These are phyloP conservation scores for Eupithecia tripunctaria DNA, from an alignment of 2,888 invertebrate genomes.

Conservation along the genomic window DNA sequence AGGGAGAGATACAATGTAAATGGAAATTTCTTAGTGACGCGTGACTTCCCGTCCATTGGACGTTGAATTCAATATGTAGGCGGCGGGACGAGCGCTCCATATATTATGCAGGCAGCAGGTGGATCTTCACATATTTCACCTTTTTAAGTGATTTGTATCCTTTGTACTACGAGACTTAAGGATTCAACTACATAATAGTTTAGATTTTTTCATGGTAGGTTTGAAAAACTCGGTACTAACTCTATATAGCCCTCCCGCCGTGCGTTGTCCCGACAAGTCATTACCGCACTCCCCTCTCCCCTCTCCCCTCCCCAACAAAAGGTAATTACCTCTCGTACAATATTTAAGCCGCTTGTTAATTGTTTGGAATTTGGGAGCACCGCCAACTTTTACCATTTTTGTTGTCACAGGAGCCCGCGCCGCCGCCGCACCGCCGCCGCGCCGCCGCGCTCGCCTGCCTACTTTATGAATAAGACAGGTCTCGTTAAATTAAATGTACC, in stretches of 20 bases:
- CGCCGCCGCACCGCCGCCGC: too few species aligned
- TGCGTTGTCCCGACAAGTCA: not conserved
- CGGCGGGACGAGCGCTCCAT: not conserved
- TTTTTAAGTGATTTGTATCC: not conserved
- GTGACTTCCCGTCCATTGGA: slow-evolving; percentile 7
- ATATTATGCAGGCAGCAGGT: not conserved
- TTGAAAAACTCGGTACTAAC: too few species aligned
- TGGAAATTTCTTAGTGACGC: slow-evolving; percentile 15
- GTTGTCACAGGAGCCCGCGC: not conserved
- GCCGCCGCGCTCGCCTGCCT: not conserved
- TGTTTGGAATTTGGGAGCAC: slow-evolving; percentile 20
- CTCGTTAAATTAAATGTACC: not conserved
- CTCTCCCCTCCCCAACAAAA: not conserved
- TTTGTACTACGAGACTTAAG: too few species aligned
- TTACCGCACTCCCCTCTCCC: not conserved
- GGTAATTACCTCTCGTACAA: slow-evolving; percentile 20
- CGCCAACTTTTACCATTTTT: slow-evolving; percentile 25
- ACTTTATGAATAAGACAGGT: too few species aligned
- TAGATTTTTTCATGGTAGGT: too few species aligned
- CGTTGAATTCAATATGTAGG: not conserved
- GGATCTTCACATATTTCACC: not conserved
- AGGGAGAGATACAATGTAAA: slow-evolving; percentile 16
- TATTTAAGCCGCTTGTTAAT: slow-evolving; percentile 26
- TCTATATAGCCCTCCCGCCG: too few species aligned
- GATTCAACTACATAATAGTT: too few species aligned